Evolutionary conservation across 1,140 invertebrate species (phyloP), one percentile per base, ranked within the genome.

Genomic region (Papilio machaon): DNA sequence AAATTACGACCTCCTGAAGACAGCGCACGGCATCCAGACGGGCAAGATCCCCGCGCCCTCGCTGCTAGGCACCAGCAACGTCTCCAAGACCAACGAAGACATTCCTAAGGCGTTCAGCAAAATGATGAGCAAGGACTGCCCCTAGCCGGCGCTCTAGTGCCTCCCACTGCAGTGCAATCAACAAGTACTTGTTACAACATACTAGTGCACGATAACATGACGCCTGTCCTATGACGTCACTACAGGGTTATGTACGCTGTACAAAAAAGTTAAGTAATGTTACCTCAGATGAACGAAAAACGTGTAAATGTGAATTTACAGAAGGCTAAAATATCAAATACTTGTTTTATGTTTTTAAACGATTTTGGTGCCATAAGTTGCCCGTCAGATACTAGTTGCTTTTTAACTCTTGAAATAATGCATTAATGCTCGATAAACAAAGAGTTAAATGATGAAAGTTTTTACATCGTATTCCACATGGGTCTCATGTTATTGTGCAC

Each of bases 1-100:
- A 77, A 98, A 98, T 90, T 99, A 99, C 91, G 99, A 99, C 95
- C 94, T 99, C 46, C 90, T 99, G 67, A 97, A 96, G 87, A 97
- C 96, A 49, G 96, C 97, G 35, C 94, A 97, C 86, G 95, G 95
- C 30, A 97, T 99, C 38, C 96, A 97, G 90, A 95, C 95, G 73
- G 97, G 97, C 19, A 95, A 95, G 76, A 90, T 96, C 30, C 90
- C 96, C 2, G 98, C 97, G 91, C 97, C 97, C 9, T 96, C 97
- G 82, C 95, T 98, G 79, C 94, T 98, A 5, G 98, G 98, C 46
- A 95, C 95, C 78, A 96, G 95, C 87, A 90, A 81, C 67, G 95
- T 96, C 77, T 96, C 96, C 78, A 98, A 97, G 95, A 98, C 97
- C 82, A 96, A 97, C 90, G 97, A 98, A 93, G 96, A 96, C 90